These are phyloP conservation scores for Mixornis gularis DNA, from an alignment of 2,113 vertebrate genomes.

Conservation along the genomic window DNA sequence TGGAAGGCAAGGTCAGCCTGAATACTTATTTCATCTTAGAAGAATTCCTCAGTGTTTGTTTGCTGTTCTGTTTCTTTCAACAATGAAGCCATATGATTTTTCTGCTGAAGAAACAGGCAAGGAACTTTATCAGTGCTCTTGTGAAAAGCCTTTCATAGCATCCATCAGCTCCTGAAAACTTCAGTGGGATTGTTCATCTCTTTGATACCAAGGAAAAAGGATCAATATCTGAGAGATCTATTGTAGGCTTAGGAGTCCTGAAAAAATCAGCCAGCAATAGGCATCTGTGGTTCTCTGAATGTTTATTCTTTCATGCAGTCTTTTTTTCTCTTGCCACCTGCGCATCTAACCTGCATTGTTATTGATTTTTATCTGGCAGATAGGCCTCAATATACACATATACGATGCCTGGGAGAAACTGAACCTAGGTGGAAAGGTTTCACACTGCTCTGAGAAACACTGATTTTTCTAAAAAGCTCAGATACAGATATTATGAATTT, in stretches of 20 bases:
- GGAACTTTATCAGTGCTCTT: neutral
- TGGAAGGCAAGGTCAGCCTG: neutral
- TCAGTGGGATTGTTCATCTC: conserved; percentile 3
- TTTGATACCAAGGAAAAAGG: conserved; percentile 3
- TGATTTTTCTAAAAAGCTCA: neutral
- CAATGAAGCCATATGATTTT: neutral
- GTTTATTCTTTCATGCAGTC: neutral
- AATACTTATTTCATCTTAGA: neutral
- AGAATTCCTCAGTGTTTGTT: neutral
- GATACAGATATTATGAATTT: neutral
- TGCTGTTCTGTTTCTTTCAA: neutral
- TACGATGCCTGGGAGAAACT: neutral
- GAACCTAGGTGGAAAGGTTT: neutral
- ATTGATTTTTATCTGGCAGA: neutral
- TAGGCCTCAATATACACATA: neutral
- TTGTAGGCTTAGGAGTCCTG: neutral
- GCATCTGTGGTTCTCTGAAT: neutral
- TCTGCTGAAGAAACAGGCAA: neutral
- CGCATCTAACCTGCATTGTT: neutral
- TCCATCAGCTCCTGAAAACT: neutral
- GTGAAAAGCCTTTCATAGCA: conserved; percentile 15
- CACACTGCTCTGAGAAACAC: neutral
- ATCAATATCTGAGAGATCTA: conserved; percentile 24
- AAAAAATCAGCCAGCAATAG: conserved; percentile 3
- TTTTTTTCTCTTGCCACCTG: neutral